Base-by-base conservation (phyloP, 2,888 invertebrate genomes). In the Sinodicranocentrus sp. region DNA sequence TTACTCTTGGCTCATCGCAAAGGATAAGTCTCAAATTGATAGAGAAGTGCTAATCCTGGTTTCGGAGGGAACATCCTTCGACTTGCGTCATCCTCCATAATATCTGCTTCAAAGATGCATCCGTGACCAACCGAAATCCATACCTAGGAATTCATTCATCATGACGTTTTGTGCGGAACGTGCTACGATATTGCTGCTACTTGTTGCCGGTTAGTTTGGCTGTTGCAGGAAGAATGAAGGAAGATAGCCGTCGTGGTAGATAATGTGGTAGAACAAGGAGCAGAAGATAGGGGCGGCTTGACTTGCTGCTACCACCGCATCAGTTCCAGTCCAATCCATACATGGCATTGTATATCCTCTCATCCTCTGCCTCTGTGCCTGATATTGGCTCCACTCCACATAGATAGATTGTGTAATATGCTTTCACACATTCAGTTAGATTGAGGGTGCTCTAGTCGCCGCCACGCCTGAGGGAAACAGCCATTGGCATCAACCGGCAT, bases 401-500 rank as follows among this genome's bases (percentile, higher is more conserved):
- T n/a, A n/a, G n/a, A n/a, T n/a, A n/a, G n/a, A 15, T n/a, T 48
- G 48, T 48, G 48, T 33, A n/a, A 48, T 15, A n/a, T 48, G 48
- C 48, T 10, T 39, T 39, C 39, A 39, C 39, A 8, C 13, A 8
- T 39, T 13, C 13, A 13, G 39, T 39, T 5, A 57, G 19, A 44
- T 68, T 54, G 70, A 63, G 75, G 63, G 61, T 82, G 70, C 70
- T 76, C n/a, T 59, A 28, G 39, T 63, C 75, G 76, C 82, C 82
- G 82, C 82, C 82, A 82, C 82, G 82, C 82, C 82, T 82, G 75
- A 82, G 82, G 82, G 82, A 75, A 82, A 25, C 65, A 76, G 82
- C 82, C 75, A 82, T 82, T 82, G 82, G 82, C 82, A 82, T n/a
- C n/a, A n/a, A n/a, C 82, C 82, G 82, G 82, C 76, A 25, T 68